phyloP scores from a whole-genome alignment of 2,113 vertebrate genomes.

The Vombatus ursinus region DNA sequence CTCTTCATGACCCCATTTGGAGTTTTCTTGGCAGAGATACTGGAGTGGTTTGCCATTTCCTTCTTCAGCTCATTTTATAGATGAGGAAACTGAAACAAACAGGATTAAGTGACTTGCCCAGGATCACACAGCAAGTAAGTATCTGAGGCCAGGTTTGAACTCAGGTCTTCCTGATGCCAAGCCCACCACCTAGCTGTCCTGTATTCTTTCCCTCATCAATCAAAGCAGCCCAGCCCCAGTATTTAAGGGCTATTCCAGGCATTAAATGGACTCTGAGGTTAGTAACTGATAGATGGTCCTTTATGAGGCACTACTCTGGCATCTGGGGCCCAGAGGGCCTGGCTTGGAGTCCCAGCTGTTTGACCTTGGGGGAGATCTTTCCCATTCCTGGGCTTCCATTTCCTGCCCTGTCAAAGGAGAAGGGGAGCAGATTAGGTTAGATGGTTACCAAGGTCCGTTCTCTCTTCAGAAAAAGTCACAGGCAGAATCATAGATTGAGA shows the following conservation, averaged over 20 bases:
- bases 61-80: slow-evolving; percentile 15
- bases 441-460: not conserved
- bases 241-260: no score
- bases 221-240: no score
- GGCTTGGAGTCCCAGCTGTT: not conserved
- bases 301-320: not conserved
- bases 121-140: slow-evolving; percentile 13
- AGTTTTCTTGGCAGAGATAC: not conserved
- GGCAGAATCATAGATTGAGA: not conserved
- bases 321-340: not conserved
- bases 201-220: not conserved
- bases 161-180: not conserved
- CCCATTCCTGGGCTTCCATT: not conserved
- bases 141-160: slow-evolving; percentile 4
- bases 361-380: not conserved
- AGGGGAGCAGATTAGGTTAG: not conserved
- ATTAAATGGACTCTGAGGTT: not conserved
- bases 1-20: slow-evolving; percentile 22
- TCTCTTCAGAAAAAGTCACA: not conserved
- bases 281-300: not conserved
- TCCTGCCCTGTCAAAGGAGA: not conserved
- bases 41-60: not conserved
- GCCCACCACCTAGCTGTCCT: not conserved
- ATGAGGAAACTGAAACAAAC: slow-evolving; percentile 46
- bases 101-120: not conserved